Conservation (phyloP, 2,888 invertebrate species). For the Choristoneura rosaceana region DNA sequence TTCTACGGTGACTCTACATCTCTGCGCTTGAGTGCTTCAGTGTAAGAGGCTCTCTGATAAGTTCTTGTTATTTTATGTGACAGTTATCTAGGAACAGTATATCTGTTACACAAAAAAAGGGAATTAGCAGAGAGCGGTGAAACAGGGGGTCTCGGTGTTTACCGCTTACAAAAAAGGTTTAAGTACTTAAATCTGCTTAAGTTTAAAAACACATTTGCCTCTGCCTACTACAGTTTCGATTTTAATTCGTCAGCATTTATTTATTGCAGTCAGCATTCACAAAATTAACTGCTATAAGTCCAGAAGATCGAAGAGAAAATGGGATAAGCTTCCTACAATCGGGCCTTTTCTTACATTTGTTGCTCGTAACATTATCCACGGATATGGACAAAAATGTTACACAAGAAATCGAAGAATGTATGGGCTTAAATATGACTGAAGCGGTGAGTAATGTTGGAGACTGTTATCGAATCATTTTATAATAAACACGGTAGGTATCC, state of each 20-base stretch:
- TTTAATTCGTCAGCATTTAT: constrained; percentile 8
- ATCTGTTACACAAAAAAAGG: too few relatives aligned
- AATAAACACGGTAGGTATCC: too few relatives aligned
- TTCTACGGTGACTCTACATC: too few relatives aligned
- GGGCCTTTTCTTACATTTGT: constrained; percentile 68
- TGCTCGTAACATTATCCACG: constrained; percentile 65
- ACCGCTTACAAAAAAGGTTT: too few relatives aligned
- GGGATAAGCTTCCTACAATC: constrained; percentile 78
- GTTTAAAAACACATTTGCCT: too few relatives aligned
- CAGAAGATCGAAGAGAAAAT: constrained; percentile 63
- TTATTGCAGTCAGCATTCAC: constrained; percentile 65
- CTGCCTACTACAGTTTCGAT: neutral
- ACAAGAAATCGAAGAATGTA: constrained; percentile 64
- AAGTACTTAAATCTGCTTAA: too few relatives aligned
- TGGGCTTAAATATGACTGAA: constrained; percentile 57
- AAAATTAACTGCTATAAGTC: constrained; percentile 61
- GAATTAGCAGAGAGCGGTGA: too few relatives aligned
- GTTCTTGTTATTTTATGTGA: too few relatives aligned
- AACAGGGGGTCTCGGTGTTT: too few relatives aligned
- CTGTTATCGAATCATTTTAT: neutral
- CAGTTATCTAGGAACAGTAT: too few relatives aligned
- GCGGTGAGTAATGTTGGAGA: constrained; percentile 55
- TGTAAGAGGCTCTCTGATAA: too few relatives aligned
- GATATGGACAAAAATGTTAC: constrained; percentile 66
- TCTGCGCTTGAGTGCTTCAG: too few relatives aligned